These are phyloP conservation scores for Uria lomvia DNA, from an alignment of 2,113 vertebrate genomes.

Conservation along the genomic window DNA sequence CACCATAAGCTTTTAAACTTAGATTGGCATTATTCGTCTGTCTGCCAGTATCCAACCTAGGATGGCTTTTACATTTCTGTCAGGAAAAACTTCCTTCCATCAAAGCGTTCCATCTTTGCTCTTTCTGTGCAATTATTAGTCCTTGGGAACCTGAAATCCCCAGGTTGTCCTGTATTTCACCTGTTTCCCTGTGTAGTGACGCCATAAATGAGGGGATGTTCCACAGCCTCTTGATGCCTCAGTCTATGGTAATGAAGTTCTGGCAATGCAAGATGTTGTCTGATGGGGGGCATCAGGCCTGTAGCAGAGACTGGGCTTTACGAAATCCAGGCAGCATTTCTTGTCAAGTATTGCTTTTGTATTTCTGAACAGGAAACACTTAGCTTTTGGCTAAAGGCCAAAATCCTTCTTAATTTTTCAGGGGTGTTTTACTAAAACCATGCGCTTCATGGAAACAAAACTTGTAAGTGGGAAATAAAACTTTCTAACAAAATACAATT, in stretches of 20 bases:
- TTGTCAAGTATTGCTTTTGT: background rate
- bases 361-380: background rate
- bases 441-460: background rate
- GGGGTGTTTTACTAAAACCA: background rate
- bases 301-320: background rate
- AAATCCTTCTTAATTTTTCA: background rate
- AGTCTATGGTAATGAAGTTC: background rate
- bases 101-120: background rate
- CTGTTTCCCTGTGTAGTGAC: background rate
- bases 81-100: background rate
- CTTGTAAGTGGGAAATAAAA: background rate
- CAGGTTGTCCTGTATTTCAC: background rate
- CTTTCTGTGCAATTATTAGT: background rate
- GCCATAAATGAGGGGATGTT: background rate
- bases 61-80: background rate
- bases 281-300: background rate
- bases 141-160: background rate
- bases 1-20: background rate
- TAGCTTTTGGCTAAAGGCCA: background rate
- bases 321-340: background rate
- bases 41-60: background rate
- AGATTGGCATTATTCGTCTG: rapidly evolving
- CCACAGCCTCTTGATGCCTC: background rate
- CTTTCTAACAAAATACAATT: background rate
- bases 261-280: background rate